phyloP scores from a whole-genome alignment of 64 coral and sea anemone species.

The Stylophora pistillata region DNA sequence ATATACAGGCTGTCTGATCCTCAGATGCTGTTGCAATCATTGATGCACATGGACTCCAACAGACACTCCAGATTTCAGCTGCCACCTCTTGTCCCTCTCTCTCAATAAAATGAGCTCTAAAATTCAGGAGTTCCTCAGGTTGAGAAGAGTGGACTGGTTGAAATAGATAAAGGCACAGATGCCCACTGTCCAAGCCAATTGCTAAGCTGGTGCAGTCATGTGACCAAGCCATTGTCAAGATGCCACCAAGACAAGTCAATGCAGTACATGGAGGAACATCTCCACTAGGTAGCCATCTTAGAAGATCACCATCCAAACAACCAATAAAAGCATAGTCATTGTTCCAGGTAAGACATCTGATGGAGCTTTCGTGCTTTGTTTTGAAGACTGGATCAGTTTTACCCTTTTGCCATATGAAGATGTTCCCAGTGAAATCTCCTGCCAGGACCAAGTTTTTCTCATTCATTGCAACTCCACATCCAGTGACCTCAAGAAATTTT shows the following conservation, averaged over 20 bases:
- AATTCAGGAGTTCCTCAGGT: constrained; percentile 60
- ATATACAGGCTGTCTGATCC: constrained; percentile 86
- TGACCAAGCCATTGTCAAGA: constrained; percentile 78
- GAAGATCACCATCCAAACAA: constrained; percentile 67
- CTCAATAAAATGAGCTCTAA: constrained; percentile 61
- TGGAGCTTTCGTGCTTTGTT: constrained; percentile 46
- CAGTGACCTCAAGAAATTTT: constrained; percentile 85
- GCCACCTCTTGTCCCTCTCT: constrained; percentile 22
- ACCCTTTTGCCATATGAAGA: constrained; percentile 77
- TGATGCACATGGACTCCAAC: constrained; percentile 87
- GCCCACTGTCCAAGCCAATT: constrained; percentile 81
- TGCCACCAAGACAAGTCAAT: constrained; percentile 61
- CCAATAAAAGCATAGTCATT: constrained; percentile 70
- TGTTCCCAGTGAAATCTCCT: constrained; percentile 87
- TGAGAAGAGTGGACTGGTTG: constrained; percentile 3
- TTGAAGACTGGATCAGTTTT: constrained; percentile 36
- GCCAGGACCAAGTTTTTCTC: constrained; percentile 34
- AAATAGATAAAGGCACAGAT: constrained; percentile 66
- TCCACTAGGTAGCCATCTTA: constrained; percentile 62
- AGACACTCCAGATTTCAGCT: constrained; percentile 90
- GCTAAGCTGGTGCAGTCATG: constrained; percentile 61
- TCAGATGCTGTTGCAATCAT: constrained; percentile 94
- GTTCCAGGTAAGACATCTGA: constrained; percentile 80
- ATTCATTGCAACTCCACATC: constrained; percentile 79
- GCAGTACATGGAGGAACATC: constrained; percentile 2